phyloP scores from a whole-genome alignment of 2,113 vertebrate genomes.

The Sardina pilchardus region DNA sequence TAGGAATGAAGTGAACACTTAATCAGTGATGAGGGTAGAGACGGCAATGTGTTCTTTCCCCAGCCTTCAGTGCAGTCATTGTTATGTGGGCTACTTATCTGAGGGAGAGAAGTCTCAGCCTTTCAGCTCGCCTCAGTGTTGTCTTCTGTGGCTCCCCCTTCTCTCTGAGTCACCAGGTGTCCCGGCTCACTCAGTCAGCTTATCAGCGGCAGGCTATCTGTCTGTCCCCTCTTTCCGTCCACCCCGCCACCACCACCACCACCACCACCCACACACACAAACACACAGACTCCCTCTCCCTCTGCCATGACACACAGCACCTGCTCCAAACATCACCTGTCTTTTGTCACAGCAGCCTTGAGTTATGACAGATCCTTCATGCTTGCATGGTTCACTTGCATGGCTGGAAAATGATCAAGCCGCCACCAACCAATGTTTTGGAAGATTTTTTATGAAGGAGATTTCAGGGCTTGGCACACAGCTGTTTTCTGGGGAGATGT shows the following conservation, averaged over 20 bases:
- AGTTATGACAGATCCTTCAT: not conserved
- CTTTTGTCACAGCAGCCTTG: slow-evolving; percentile 7
- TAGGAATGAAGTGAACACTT: not conserved
- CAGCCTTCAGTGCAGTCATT: not conserved
- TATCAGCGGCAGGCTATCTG: not conserved
- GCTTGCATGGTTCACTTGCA: not conserved
- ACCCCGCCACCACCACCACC: not conserved
- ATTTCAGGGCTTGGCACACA: not conserved
- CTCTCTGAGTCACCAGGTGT: not conserved
- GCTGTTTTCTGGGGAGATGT: not conserved
- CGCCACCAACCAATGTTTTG: not conserved
- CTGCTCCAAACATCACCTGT: slow-evolving; percentile 14
- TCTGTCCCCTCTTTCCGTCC: not conserved
- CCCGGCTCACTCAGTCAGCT: not conserved
- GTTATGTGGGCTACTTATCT: not conserved
- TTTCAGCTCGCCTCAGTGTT: not conserved
- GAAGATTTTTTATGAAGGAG: not conserved
- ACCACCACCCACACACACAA: not conserved
- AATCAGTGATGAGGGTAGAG: not conserved
- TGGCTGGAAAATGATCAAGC: not conserved
- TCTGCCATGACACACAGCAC: not conserved
- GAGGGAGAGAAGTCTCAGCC: not conserved
- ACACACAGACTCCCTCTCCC: not conserved
- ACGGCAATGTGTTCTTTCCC: not conserved
- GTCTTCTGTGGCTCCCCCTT: not conserved